Evolutionary conservation across 2,888 invertebrate species (phyloP).

Genomic region (Opisthograptis luteolata): DNA sequence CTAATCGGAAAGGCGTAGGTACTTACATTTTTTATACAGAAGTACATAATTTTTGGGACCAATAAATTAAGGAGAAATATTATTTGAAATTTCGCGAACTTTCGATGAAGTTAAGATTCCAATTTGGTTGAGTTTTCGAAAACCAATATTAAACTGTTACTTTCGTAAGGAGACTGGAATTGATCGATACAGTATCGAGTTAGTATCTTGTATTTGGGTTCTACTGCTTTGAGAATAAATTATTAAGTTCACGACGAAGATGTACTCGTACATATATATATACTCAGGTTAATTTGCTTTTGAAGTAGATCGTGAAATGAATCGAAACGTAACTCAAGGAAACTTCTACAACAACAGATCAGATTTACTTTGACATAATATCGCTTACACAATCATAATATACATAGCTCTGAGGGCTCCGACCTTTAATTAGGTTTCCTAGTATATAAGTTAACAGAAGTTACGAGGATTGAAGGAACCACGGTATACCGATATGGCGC

Average conservation of each 20-base stretch:
- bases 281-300: too few relatives aligned
- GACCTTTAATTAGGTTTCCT: too few relatives aligned
- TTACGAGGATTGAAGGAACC: too few relatives aligned
- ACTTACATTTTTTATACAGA: conserved; percentile 24
- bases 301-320: too few relatives aligned
- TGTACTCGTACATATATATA: too few relatives aligned
- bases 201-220: neutral
- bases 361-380: too few relatives aligned
- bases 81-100: conserved; percentile 11
- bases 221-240: neutral
- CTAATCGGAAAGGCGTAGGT: conserved; percentile 16
- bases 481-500: too few relatives aligned
- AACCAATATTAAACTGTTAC: conserved; percentile 5
- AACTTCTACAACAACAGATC: too few relatives aligned
- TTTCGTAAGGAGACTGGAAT: conserved; percentile 1
- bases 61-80: conserved; percentile 23
- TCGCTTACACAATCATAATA: too few relatives aligned
- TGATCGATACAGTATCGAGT: conserved; percentile 3
- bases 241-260: neutral
- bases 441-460: too few relatives aligned
- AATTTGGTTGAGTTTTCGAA: conserved; percentile 7
- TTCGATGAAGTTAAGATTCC: conserved; percentile 9
- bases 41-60: conserved; percentile 17
- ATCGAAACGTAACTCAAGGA: too few relatives aligned
- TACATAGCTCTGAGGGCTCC: too few relatives aligned